A percentile compares a stretch with the other conserved stretches of the same genome.
Conservation (phyloP, 2,888 invertebrate genomes). For the Opisthograptis luteolata region DNA sequence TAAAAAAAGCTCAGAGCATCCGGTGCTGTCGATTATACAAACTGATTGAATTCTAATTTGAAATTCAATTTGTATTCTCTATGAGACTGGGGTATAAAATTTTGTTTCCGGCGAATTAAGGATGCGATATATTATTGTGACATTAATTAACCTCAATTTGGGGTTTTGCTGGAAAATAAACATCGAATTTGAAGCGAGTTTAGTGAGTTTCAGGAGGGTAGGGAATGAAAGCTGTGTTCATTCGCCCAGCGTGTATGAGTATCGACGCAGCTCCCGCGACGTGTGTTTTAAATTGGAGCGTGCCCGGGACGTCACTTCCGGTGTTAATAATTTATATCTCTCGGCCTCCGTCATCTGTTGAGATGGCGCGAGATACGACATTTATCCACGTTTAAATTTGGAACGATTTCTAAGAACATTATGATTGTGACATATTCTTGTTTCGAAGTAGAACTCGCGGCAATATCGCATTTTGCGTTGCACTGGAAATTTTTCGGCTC, state of each 20-base stretch:
- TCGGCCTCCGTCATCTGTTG: conserved; percentile 76
- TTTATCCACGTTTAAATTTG: conserved; percentile 75
- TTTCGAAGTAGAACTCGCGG: conserved; percentile 33
- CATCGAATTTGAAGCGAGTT: conserved; percentile 13
- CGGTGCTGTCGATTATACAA: conserved; percentile 64
- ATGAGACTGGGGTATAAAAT: conserved; percentile 64
- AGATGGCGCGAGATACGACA: conserved; percentile 76
- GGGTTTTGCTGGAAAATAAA: conserved; percentile 44
- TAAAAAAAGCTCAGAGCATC: conserved; percentile 72
- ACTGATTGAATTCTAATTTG: conserved; percentile 74
- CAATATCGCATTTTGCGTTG: conserved; percentile 8
- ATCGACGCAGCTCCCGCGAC: conserved; percentile 51
- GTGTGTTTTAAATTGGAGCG: conserved; percentile 78
- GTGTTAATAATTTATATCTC: conserved; percentile 81
- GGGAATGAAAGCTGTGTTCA: conserved; percentile 12
- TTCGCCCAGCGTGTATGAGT: conserved; percentile 28
- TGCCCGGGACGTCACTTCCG: conserved; percentile 80
- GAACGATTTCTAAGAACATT: conserved; percentile 72
- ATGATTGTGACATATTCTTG: conserved; percentile 67
- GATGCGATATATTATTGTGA: conserved; percentile 51
- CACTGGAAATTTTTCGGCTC: no score
- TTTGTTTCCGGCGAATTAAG: conserved; percentile 70
- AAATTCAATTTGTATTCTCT: conserved; percentile 71
- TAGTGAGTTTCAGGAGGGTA: conserved; percentile 12
- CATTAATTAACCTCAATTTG: conserved; percentile 62